phyloP scores from a whole-genome alignment of 2,113 vertebrate species.

The Daboia siamensis region DNA sequence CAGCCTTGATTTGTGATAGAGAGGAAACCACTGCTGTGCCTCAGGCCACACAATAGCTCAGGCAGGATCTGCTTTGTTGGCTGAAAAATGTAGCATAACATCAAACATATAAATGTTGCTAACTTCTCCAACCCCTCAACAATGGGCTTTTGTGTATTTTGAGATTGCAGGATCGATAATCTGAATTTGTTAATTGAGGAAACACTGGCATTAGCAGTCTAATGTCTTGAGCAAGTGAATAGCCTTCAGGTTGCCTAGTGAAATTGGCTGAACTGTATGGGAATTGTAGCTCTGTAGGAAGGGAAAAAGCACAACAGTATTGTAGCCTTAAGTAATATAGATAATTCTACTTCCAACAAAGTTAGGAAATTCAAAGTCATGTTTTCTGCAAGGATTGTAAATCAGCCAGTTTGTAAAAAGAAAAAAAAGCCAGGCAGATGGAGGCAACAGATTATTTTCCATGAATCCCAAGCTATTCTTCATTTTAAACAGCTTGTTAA shows the following conservation, averaged over 20 bases:
- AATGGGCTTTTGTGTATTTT: background rate
- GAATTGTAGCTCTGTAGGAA: background rate
- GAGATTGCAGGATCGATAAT: background rate
- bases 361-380: slow-evolving; percentile 38
- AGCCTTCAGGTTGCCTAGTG: background rate
- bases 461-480: slow-evolving; percentile 65
- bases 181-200: background rate
- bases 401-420: slow-evolving; percentile 32
- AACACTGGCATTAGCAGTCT: background rate
- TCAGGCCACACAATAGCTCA: background rate
- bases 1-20: background rate
- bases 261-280: background rate
- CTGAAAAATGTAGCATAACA: background rate
- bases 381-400: background rate
- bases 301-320: background rate
- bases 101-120: background rate
- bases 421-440: slow-evolving; percentile 54
- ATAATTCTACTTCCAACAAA: slow-evolving; percentile 15
- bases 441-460: slow-evolving; percentile 61
- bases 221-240: background rate
- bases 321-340: slow-evolving; percentile 4
- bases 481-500: slow-evolving; percentile 75
- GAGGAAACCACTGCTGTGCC: background rate
- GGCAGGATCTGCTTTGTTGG: background rate
- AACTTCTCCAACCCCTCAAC: background rate